A percentile compares a stretch with the other conserved stretches of the same genome.
These are phyloP conservation scores for Stomatorhinus walkeri DNA, from an alignment of 2,797 vertebrate genomes.

Conservation along the genomic window DNA sequence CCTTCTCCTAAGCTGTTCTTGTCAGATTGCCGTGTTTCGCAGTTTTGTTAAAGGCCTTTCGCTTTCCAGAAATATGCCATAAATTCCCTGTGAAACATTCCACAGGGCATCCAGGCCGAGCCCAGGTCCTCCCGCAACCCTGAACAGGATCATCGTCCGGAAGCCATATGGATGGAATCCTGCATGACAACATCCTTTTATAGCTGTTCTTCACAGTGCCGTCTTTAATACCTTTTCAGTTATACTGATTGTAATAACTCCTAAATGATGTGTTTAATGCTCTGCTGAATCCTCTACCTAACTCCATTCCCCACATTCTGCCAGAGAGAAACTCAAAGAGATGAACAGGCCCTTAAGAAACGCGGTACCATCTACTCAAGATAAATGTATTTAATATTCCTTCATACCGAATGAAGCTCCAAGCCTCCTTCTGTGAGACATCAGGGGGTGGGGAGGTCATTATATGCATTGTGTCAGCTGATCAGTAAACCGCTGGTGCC, in stretches of 20 bases:
- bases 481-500: neutral
- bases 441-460: neutral
- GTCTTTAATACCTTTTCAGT: neutral
- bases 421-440: neutral
- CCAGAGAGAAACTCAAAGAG: constrained; percentile 14
- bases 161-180: neutral
- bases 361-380: neutral
- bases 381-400: neutral
- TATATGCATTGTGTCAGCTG: neutral
- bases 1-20: neutral
- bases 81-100: neutral
- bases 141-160: neutral
- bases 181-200: neutral
- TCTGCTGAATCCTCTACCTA: constrained; percentile 39
- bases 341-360: neutral
- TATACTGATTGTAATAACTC: constrained; percentile 38
- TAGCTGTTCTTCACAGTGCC: neutral
- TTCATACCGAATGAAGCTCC: neutral
- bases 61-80: neutral
- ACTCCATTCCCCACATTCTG: constrained; percentile 39
- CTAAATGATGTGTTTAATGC: constrained; percentile 32
- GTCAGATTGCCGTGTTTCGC: neutral
- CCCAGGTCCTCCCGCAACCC: neutral
- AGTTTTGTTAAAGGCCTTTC: neutral
- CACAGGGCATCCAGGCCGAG: neutral